A percentile compares a stretch with the other conserved stretches of the same genome.
phyloP scores from a whole-genome alignment of 2,797 vertebrate species.

The Mormyrus hasselquistii region DNA sequence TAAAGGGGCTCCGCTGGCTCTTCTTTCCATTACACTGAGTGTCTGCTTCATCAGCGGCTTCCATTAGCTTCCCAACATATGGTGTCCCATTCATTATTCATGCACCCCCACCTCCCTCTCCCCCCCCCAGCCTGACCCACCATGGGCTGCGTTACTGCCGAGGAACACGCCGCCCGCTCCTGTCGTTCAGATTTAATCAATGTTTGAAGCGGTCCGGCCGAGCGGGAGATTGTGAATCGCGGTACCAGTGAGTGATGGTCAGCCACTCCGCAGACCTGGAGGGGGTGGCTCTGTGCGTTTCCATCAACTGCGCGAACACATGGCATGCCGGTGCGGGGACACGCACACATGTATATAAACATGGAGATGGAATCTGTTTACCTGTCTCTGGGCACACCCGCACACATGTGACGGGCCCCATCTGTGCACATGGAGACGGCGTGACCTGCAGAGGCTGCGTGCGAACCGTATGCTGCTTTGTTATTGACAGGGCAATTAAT shows the following conservation, averaged over 20 bases:
- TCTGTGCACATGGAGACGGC: not conserved
- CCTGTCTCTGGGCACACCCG: not conserved
- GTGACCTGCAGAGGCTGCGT: not conserved
- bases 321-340: not conserved
- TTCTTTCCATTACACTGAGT: slow-evolving; percentile 13
- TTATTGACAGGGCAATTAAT: not conserved
- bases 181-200: slow-evolving; percentile 10
- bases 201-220: not conserved
- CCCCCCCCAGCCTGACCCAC: not conserved
- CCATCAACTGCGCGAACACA: not conserved
- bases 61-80: slow-evolving; percentile 1
- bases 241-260: not conserved
- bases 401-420: not conserved
- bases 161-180: not conserved
- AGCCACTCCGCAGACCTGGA: not conserved
- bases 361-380: not conserved
- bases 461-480: not conserved
- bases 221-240: not conserved
- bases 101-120: not conserved
- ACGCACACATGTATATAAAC: not conserved
- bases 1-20: not conserved
- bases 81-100: slow-evolving; percentile 13
- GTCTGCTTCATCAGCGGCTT: slow-evolving; percentile 1
- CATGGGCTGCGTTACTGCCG: not conserved
- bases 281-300: not conserved